Evolutionary conservation across 2,888 invertebrate genomes (phyloP).

Genomic region (Calliopum simillimum): DNA sequence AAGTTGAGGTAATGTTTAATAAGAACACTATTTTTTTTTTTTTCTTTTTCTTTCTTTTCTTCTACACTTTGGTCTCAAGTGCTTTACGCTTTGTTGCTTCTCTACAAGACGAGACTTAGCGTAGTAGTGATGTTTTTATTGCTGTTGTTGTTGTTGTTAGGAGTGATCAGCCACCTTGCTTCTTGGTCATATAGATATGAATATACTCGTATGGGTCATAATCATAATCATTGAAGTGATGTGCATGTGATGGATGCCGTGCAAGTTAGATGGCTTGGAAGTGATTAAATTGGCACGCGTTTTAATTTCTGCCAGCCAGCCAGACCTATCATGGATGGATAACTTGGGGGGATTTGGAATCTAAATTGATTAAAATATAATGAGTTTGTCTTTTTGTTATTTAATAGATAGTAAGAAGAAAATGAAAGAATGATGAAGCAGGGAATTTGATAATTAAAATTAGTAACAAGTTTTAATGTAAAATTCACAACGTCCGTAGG

Average conservation of each 20-base stretch:
- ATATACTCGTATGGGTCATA: conserved; percentile 4
- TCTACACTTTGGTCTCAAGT: conserved; percentile 2
- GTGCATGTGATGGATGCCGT: conserved; percentile 26
- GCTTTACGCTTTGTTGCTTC: conserved; percentile 31
- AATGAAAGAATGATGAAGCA: too few relatives aligned
- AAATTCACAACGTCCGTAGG: too few relatives aligned
- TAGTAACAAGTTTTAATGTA: too few relatives aligned
- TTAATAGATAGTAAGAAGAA: too few relatives aligned
- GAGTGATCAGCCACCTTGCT: too few relatives aligned
- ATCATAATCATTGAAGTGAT: background rate
- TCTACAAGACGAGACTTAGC: background rate
- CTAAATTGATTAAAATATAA: background rate
- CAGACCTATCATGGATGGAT: background rate
- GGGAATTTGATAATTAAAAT: too few relatives aligned
- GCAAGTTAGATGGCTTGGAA: conserved; percentile 21
- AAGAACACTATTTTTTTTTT: too few relatives aligned
- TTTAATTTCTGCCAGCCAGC: conserved; percentile 4
- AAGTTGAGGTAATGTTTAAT: background rate
- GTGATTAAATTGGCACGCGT: conserved; percentile 36
- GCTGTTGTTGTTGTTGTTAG: background rate
- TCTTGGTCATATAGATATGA: too few relatives aligned
- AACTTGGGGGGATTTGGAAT: background rate
- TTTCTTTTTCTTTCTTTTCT: too few relatives aligned
- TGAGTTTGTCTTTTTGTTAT: too few relatives aligned
- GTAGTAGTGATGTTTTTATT: background rate